These are phyloP conservation scores for Gallinago solitaria DNA, from an alignment of 2,797 vertebrate species.

Conservation along the genomic window DNA sequence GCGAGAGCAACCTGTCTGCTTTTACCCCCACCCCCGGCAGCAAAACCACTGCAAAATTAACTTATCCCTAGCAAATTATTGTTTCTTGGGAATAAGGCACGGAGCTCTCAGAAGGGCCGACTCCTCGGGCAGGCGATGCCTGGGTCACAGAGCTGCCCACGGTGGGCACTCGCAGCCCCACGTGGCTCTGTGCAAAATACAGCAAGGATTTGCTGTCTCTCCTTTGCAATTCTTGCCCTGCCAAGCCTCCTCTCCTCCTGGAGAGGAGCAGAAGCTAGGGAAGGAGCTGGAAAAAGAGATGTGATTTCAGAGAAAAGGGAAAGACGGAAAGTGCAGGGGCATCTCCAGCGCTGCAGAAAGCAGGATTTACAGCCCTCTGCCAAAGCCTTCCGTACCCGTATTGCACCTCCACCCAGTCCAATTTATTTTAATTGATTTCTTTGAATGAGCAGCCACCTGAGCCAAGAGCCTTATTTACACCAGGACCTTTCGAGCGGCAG, in stretches of 20 bases:
- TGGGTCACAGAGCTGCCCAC: rapidly evolving
- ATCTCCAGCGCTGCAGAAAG: background rate
- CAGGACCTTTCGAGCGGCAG: background rate
- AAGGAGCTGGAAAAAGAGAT: background rate
- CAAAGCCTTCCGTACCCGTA: background rate
- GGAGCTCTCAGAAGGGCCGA: background rate
- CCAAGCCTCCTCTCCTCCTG: background rate
- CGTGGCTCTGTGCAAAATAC: rapidly evolving
- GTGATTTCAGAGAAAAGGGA: background rate
- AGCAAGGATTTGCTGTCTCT: rapidly evolving
- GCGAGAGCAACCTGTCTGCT: background rate
- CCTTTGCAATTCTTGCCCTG: background rate
- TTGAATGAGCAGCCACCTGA: background rate
- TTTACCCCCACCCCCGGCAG: background rate
- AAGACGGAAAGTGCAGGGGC: background rate
- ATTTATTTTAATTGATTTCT: background rate
- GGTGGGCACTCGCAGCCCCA: rapidly evolving
- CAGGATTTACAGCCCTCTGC: background rate
- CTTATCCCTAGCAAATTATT: background rate
- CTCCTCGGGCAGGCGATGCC: background rate
- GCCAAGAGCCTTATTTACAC: background rate
- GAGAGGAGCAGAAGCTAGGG: background rate
- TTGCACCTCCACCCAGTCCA: background rate
- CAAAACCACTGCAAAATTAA: background rate
- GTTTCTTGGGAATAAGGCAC: background rate